These are phyloP conservation scores for Drosophila ohnishii DNA, from an alignment of 1,140 invertebrate species.

Conservation along the genomic window DNA sequence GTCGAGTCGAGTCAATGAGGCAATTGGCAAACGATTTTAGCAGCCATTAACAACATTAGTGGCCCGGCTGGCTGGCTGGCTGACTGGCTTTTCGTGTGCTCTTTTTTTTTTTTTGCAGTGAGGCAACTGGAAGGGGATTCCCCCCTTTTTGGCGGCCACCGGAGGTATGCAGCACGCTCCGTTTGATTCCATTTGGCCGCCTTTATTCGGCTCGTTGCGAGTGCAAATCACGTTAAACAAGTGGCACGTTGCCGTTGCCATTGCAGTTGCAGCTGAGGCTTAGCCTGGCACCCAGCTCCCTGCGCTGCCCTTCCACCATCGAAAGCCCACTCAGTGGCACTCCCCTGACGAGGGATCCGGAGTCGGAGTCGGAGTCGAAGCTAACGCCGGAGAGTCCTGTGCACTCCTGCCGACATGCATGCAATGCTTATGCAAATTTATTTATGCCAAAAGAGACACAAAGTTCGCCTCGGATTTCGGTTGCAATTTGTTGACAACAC, in stretches of 20 bases:
- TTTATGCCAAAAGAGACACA: constrained; percentile 76
- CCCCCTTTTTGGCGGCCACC: background rate
- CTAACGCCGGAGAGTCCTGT: background rate
- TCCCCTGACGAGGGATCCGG: constrained; percentile 26
- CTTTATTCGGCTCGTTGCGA: constrained; percentile 60
- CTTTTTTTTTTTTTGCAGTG: constrained; percentile 1
- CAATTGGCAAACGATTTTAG: constrained; percentile 75
- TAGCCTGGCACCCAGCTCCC: background rate
- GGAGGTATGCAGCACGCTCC: constrained; percentile 42
- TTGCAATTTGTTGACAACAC: constrained; percentile 78
- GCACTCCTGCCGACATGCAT: constrained; percentile 46
- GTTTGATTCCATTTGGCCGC: constrained; percentile 45
- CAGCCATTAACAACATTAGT: constrained; percentile 75
- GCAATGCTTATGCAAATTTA: constrained; percentile 77
- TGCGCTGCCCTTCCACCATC: too few relatives aligned
- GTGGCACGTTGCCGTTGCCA: constrained; percentile 47
- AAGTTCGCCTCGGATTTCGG: constrained; percentile 70
- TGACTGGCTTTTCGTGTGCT: background rate
- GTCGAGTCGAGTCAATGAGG: constrained; percentile 67
- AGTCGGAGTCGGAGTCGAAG: background rate
- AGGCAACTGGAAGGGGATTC: background rate
- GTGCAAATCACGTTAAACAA: constrained; percentile 74
- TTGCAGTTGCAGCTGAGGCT: constrained; percentile 34
- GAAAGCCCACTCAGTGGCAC: background rate
- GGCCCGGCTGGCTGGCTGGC: constrained; percentile 33